Base-by-base conservation (phyloP, 53 echinoderm and acorn worm genomes). In the Holothuria leucospilota region DNA sequence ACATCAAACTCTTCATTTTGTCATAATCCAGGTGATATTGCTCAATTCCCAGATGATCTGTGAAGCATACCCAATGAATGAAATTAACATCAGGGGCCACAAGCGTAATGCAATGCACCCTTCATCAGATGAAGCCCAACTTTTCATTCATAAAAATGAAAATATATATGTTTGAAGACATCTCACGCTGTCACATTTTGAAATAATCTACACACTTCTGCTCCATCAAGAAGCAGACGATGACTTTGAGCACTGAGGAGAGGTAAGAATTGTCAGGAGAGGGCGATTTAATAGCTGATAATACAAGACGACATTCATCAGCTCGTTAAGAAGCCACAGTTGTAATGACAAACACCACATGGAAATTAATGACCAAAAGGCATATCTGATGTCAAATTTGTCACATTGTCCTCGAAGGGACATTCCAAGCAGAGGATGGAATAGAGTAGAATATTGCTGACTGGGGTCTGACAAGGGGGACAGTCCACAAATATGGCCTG, bases 331-430 rank as follows among this genome's bases (percentile, higher is more conserved):
- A 20, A 70, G 70, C 41, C 70, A 70, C 41, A 46, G 46, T 46
- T 70, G 70, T 70, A 70, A 70, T 70, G 70, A 70, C 70, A 70
- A 70, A 70, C 70, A 41, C 14, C 70, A 70, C 70, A 70, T 70
- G 70, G n/a, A 70, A 70, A 70, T 70, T 70, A 70, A 70, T 70
- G 70, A 70, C 68, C 68, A 29, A 68, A 68, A 68, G 68, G 68
- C 34, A 68, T 25, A 24, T n/a, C 8, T 34, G 68, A 68, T 68
- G 68, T 68, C 68, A 68, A 68, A 68, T 28, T 68, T 68, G 68
- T 68, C 68, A 68, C 68, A 68, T 24, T 29, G 68, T 68, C 68
- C 68, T 68, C 14, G 24, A 68, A 68, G 68, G 68, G 68, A 68
- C 68, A 20, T 68, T 25, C 29, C 20, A 68, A 68, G 26, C 28